A percentile compares a stretch with the other conserved stretches of the same genome.
Conservation (phyloP, 2,113 vertebrate genomes). For the Rhinoptilus africanus region DNA sequence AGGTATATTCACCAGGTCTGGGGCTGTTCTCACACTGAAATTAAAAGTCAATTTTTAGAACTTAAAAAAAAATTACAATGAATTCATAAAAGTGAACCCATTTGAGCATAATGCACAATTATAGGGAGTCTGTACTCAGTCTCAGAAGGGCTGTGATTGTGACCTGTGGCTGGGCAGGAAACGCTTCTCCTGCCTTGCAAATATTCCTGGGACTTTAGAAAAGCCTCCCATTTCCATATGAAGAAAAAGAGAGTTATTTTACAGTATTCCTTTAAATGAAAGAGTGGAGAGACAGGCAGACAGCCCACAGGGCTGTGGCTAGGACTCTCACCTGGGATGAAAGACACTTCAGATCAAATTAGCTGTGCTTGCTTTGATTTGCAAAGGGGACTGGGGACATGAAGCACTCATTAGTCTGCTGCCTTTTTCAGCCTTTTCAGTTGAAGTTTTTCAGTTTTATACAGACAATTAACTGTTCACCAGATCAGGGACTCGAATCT, state of each 20-base stretch:
- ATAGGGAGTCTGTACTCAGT: not conserved
- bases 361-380: constrained; percentile 21
- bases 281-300: not conserved
- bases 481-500: not conserved
- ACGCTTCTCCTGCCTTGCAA: not conserved
- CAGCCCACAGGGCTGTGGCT: constrained; percentile 6
- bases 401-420: not conserved
- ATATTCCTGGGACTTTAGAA: constrained; percentile 45
- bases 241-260: constrained; percentile 34
- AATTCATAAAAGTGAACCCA: not conserved
- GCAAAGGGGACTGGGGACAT: not conserved
- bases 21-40: constrained; percentile 12
- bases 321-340: constrained; percentile 8
- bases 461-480: not conserved
- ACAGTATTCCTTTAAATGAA: constrained; percentile 4
- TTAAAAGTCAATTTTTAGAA: not conserved
- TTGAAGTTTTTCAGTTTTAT: not conserved
- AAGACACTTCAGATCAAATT: constrained; percentile 19
- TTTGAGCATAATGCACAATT: not conserved
- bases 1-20: constrained; percentile 19
- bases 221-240: constrained; percentile 19
- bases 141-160: not conserved
- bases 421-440: not conserved
- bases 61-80: not conserved
- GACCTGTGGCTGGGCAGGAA: not conserved